Evolutionary conservation across 2,797 vertebrate genomes (phyloP), one percentile per base, ranked within the genome.

Genomic region (Gobio occitaniae): DNA sequence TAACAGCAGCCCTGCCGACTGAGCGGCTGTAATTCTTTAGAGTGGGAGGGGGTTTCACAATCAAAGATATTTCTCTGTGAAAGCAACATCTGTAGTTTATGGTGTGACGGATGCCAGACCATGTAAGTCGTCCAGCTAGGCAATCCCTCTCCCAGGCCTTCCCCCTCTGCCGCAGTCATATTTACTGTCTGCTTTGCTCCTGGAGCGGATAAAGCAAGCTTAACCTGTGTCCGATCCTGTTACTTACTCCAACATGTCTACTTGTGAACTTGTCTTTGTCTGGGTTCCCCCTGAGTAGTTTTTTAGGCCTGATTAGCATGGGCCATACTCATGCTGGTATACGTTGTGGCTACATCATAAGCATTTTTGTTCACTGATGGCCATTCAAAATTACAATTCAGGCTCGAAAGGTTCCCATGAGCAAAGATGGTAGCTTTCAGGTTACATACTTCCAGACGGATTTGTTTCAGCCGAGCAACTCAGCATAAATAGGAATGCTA

Each of bases 101-200:
- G 80, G 78, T 87, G 82, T 52, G 52, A 84, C 47, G 29, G 75
- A 32, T 78, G 86, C 82, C 86, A 87, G 87, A 83, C 63, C 68
- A 70, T 88, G 87, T 89, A 86, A 85, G 83, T 87, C 47, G 69
- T 70, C 32, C 78, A 85, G 89, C 87, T 54, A 76, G 86, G 84
- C 76, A 84, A 84, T 87, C 91, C 86, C 87, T 80, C 78, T 85
- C 85, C 36, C 80, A 65, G 72, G 86, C 72, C 59, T 83, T 78
- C 78, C 86, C 63, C 82, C 44, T 29, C 36, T 61, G 17, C 76
- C 38, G 44, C 77, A 82, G 78, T 78, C 48, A 50, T 75, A 86
- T 88, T 85, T 88, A 85, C 61, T 87, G 80, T 68, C 84, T 72
- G 48, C 69, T 78, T 70, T 65, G 54, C 80, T 80, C 63, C 65